Conservation (phyloP, 1,140 invertebrate genomes). For the Magallana angulata region DNA sequence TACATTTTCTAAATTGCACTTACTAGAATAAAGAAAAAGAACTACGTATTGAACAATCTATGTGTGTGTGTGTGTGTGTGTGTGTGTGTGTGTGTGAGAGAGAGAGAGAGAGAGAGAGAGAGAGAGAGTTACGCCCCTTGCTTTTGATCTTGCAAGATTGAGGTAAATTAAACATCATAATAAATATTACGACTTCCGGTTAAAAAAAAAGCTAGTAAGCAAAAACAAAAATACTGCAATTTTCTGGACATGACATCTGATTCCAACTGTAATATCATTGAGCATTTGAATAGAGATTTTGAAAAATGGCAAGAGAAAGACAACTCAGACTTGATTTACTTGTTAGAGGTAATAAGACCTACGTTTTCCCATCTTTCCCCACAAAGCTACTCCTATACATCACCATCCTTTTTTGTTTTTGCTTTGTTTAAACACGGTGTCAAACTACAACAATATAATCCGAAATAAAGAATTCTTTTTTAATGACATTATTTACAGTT, state of each 20-base stretch:
- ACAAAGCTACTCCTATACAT: no score
- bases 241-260: conserved; percentile 35
- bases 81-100: not conserved
- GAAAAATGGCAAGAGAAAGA: conserved; percentile 38
- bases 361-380: no score
- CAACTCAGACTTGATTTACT: conserved; percentile 32
- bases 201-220: conserved; percentile 22
- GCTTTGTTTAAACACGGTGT: no score
- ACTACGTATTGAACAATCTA: not conserved
- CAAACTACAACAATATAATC: no score
- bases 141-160: not conserved
- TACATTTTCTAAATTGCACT: no score
- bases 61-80: no score
- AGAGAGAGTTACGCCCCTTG: not conserved
- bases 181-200: conserved; percentile 36
- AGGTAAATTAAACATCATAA: conserved; percentile 2
- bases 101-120: not conserved
- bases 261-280: conserved; percentile 1
- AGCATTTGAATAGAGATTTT: conserved; percentile 17
- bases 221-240: conserved; percentile 3
- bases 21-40: no score
- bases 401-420: no score
- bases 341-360: conserved; percentile 6
- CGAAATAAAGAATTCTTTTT: no score
- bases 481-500: no score